Evolutionary conservation across 2,797 vertebrate species (phyloP).

Genomic region (Mormyrus proboscirostris): DNA sequence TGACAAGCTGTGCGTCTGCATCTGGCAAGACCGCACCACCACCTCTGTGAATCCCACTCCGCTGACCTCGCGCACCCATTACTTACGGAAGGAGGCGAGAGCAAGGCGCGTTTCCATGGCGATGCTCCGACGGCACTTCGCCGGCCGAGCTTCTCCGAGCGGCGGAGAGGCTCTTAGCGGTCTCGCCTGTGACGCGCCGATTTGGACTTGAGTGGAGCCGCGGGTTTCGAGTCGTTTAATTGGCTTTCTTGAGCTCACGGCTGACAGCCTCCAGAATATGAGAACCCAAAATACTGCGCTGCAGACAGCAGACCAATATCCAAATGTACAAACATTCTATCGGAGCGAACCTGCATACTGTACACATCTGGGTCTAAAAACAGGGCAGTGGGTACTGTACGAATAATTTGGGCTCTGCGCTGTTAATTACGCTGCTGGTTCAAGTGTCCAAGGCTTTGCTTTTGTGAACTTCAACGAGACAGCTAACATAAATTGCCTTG

Average conservation of each 20-base stretch:
- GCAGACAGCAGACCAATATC: not conserved
- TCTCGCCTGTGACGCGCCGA: not conserved
- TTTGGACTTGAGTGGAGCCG: not conserved
- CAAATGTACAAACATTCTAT: not conserved
- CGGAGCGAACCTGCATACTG: not conserved
- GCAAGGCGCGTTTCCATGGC: constrained; percentile 11
- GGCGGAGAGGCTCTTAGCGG: not conserved
- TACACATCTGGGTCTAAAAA: not conserved
- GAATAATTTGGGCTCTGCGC: not conserved
- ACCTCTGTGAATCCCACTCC: not conserved
- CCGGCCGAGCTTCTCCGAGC: not conserved
- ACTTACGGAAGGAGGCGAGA: not conserved
- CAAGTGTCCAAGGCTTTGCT: not conserved
- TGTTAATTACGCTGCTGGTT: not conserved
- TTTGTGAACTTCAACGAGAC: not conserved
- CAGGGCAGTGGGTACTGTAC: not conserved
- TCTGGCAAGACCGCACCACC: not conserved
- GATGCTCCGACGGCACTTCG: not conserved
- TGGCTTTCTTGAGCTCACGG: not conserved
- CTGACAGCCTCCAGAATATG: not conserved
- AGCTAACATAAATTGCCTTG: not conserved
- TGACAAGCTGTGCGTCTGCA: not conserved
- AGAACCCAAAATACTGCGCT: not conserved
- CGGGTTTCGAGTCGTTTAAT: not conserved
- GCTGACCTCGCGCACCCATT: not conserved